These are phyloP conservation scores for Catocala sponsa DNA, from an alignment of 2,888 invertebrate genomes.

Conservation along the genomic window DNA sequence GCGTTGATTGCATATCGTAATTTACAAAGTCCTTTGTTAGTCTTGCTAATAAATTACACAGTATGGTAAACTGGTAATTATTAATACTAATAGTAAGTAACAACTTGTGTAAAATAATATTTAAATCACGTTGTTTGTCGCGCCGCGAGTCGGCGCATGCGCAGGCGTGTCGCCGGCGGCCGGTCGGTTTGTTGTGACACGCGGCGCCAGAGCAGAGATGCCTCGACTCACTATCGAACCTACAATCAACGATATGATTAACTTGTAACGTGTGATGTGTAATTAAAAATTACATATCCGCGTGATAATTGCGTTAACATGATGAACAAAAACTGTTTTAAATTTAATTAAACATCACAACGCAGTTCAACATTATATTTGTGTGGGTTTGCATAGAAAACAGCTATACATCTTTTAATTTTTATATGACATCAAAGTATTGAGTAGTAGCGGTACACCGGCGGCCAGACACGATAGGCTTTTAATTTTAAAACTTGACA, in stretches of 20 bases:
- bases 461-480: no score
- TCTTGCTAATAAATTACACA: neutral
- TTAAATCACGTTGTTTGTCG: conserved; percentile 11
- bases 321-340: no score
- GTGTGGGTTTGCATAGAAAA: no score
- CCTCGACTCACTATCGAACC: conserved; percentile 2
- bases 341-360: no score
- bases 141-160: conserved; percentile 1
- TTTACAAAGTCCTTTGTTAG: no score
- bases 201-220: conserved; percentile 13
- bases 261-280: conserved; percentile 37
- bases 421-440: no score
- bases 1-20: no score
- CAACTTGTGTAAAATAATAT: conserved; percentile 16
- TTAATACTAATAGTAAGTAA: conserved; percentile 15
- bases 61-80: neutral
- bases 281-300: conserved; percentile 37
- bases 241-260: conserved; percentile 38
- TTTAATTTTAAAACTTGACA: no score
- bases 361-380: no score
- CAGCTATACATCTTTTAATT: no score
- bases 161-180: conserved; percentile 11
- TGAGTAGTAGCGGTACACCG: no score
- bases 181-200: conserved; percentile 15
- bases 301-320: neutral